Conservation (phyloP, 2,113 vertebrate genomes). For the Anoura caudifer region DNA sequence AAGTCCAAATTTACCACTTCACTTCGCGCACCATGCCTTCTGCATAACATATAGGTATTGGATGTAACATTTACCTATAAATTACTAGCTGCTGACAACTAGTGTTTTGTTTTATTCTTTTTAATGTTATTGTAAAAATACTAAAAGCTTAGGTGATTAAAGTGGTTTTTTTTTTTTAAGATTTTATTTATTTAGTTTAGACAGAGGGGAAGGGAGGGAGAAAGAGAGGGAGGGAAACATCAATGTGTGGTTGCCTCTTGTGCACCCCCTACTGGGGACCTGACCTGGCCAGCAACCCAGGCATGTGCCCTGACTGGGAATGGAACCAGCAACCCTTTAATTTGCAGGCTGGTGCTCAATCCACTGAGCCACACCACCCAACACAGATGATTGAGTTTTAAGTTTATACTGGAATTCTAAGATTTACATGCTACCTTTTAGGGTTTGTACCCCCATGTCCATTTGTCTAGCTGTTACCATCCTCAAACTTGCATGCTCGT, state of each 20-base stretch:
- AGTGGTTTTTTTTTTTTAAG: too few relatives aligned
- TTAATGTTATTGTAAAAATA: background rate
- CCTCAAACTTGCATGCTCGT: background rate
- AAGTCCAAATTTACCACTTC: background rate
- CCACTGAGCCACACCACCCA: too few relatives aligned
- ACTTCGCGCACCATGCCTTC: background rate
- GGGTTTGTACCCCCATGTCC: background rate
- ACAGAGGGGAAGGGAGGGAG: too few relatives aligned
- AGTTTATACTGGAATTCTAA: background rate
- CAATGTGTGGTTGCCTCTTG: too few relatives aligned
- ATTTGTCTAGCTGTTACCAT: background rate
- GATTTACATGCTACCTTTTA: background rate
- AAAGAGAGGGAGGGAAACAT: too few relatives aligned
- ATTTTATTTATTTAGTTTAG: too few relatives aligned
- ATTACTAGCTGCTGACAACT: background rate
- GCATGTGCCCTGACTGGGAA: too few relatives aligned
- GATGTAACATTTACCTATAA: background rate
- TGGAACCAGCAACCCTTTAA: too few relatives aligned
- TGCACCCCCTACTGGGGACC: too few relatives aligned
- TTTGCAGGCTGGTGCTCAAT: too few relatives aligned
- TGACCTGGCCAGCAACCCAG: too few relatives aligned
- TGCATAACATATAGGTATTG: background rate
- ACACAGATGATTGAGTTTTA: background rate
- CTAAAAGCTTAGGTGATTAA: background rate
- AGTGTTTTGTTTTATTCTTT: background rate